A percentile compares a stretch with the other conserved stretches of the same genome.
These are phyloP conservation scores for Troides helena DNA, from an alignment of 2,888 invertebrate species.

Conservation along the genomic window DNA sequence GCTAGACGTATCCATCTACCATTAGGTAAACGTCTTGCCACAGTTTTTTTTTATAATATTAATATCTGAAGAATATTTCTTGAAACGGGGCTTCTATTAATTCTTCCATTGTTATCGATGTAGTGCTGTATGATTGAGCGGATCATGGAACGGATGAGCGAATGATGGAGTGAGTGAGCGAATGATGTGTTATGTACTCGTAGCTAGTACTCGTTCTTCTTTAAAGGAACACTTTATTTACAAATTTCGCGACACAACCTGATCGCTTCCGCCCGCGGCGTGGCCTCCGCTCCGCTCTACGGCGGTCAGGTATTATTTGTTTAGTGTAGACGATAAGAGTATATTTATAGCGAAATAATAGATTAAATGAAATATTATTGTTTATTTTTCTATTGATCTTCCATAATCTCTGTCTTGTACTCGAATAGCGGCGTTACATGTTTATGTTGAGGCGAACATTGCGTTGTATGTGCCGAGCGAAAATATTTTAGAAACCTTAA, in stretches of 20 bases:
- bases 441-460: conserved; percentile 5
- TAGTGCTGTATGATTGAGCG: conserved; percentile 32
- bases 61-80: conserved; percentile 44
- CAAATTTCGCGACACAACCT: conserved; percentile 39
- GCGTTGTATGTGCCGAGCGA: conserved; percentile 28
- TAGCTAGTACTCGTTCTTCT: conserved; percentile 25
- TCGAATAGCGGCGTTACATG: conserved; percentile 33
- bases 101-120: conserved; percentile 72
- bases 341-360: conserved; percentile 45
- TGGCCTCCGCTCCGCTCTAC: conserved; percentile 1
- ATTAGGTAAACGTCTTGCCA: too few relatives aligned
- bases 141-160: conserved; percentile 41
- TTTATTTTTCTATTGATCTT: conserved; percentile 70
- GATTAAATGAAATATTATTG: conserved; percentile 37
- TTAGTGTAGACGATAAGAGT: conserved; percentile 40
- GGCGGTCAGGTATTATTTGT: conserved; percentile 39
- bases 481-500: conserved; percentile 34
- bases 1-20: too few relatives aligned
- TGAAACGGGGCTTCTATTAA: conserved; percentile 65
- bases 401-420: conserved; percentile 41
- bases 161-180: conserved; percentile 44
- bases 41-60: conserved; percentile 42
- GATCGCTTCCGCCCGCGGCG: conserved; percentile 34
- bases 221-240: conserved; percentile 47
- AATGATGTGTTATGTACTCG: conserved; percentile 14